Percentiles rank a stretch among this genome's conserved stretches.
Evolutionary conservation across 2,113 vertebrate genomes (phyloP).

Genomic region (Procavia capensis): DNA sequence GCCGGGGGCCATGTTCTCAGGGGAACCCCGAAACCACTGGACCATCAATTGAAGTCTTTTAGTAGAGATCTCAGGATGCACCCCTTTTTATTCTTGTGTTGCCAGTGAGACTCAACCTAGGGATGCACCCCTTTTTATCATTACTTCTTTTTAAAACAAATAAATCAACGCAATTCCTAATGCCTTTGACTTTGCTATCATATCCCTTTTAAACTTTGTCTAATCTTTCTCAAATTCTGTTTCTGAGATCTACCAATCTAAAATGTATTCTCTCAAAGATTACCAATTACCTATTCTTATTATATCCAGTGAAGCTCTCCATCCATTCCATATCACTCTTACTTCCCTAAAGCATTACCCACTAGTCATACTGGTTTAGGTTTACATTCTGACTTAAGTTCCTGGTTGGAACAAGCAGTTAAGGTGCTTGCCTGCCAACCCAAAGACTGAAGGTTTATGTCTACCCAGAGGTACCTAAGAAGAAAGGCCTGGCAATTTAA

Average conservation of each 20-base stretch:
- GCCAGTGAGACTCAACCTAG: too few species aligned
- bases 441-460: too few species aligned
- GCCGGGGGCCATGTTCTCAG: too few species aligned
- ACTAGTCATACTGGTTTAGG: not conserved
- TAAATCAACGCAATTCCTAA: not conserved
- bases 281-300: not conserved
- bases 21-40: too few species aligned
- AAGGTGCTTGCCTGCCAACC: too few species aligned
- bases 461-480: too few species aligned
- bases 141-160: not conserved
- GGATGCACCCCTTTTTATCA: too few species aligned
- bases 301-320: not conserved
- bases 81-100: too few species aligned
- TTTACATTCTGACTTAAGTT: not conserved
- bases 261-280: not conserved
- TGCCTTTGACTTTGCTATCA: not conserved
- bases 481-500: too few species aligned
- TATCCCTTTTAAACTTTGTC: not conserved
- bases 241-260: not conserved
- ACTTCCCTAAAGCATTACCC: not conserved
- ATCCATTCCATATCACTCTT: not conserved
- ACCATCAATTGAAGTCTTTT: too few species aligned
- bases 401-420: too few species aligned
- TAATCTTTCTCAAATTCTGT: conserved; percentile 5
- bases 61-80: too few species aligned